phyloP scores from a whole-genome alignment of 2,888 invertebrate species.

The Leucophora obtusa region DNA sequence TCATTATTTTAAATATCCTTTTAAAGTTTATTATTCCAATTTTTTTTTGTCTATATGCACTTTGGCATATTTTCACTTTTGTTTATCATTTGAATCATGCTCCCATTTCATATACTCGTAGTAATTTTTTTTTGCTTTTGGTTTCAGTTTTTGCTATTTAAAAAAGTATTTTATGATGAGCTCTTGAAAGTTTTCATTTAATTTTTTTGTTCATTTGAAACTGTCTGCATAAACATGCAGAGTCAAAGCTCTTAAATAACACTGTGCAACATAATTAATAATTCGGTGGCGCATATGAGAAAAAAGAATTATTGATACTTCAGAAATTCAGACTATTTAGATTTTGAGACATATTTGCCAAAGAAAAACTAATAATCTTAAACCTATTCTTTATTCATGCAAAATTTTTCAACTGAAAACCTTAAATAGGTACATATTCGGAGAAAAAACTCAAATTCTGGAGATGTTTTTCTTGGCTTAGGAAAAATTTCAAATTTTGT shows the following conservation, averaged over 20 bases:
- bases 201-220: slow-evolving; percentile 13
- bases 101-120: slow-evolving; percentile 49
- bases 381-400: no score
- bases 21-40: not conserved
- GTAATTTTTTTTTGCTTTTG: no score
- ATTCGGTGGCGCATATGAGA: not conserved
- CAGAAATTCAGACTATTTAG: no score
- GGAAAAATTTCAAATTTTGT: no score
- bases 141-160: slow-evolving; percentile 12
- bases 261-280: no score
- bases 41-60: slow-evolving; percentile 14
- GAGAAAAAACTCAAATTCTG: no score
- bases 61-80: slow-evolving; percentile 37
- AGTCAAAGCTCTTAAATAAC: not conserved
- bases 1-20: slow-evolving; percentile 50
- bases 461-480: no score
- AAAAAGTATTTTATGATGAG: slow-evolving; percentile 28
- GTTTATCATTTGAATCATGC: slow-evolving; percentile 46
- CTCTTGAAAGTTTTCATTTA: slow-evolving; percentile 52
- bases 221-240: slow-evolving; percentile 36
- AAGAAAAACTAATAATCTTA: no score
- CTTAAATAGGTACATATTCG: no score
- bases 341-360: no score
- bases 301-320: no score
- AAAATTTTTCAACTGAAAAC: no score